These are phyloP conservation scores for Labia minor DNA, from an alignment of 2,888 invertebrate species.

Conservation along the genomic window DNA sequence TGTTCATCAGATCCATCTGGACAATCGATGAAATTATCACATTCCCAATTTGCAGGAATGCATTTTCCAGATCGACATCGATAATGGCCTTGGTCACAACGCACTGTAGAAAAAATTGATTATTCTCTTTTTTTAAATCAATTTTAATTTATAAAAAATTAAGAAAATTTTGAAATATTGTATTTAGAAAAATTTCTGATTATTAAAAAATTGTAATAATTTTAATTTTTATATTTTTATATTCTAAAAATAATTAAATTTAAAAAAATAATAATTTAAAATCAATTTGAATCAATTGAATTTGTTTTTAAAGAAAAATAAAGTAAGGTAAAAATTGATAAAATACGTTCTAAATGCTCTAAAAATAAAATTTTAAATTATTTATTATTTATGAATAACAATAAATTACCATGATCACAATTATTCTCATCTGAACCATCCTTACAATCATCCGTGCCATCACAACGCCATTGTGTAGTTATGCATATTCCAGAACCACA, in stretches of 20 bases:
- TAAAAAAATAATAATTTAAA: too few relatives aligned
- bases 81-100: constrained; percentile 18
- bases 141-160: background rate
- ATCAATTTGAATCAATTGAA: too few relatives aligned
- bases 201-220: background rate
- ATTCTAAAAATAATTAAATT: too few relatives aligned
- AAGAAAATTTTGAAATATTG: background rate
- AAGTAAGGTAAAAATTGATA: too few relatives aligned
- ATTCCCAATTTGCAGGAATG: constrained; percentile 33
- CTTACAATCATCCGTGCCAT: constrained; percentile 55
- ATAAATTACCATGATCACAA: constrained; percentile 24
- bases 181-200: background rate
- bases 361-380: too few relatives aligned
- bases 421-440: constrained; percentile 35
- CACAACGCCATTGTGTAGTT: constrained; percentile 54
- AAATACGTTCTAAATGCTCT: too few relatives aligned
- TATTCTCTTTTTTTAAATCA: too few relatives aligned
- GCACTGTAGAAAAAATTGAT: constrained; percentile 19
- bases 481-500: constrained; percentile 62
- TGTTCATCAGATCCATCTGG: constrained; percentile 39
- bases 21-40: constrained; percentile 36
- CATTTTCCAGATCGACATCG: constrained; percentile 26
- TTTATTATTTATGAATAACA: background rate
- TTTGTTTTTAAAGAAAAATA: too few relatives aligned
- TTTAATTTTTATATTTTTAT: too few relatives aligned